Base-by-base conservation (phyloP, 1,140 invertebrate species). In the Drosophila lowei region DNA sequence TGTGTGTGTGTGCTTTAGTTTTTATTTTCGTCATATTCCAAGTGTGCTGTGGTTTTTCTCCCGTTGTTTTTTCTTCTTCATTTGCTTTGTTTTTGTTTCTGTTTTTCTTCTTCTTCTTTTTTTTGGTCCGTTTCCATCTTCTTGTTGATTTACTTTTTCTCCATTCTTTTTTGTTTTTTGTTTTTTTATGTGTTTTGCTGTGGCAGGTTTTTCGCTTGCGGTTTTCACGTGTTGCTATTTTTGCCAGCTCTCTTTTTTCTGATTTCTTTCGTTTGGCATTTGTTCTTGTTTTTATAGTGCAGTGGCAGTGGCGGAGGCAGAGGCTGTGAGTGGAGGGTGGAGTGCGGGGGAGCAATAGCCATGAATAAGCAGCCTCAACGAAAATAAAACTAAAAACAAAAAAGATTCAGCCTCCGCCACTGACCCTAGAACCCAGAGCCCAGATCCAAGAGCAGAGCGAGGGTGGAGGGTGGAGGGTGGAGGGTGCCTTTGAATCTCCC, bases 191-290 rank as follows among this genome's bases (percentile, higher is more conserved):
- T 47, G 18, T 67, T 61, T 66, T 50, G 67, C 57, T 47, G 23
- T 72, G 25, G 49, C 68, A 72, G 53, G 71, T 73, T 76, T 60
- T 76, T 67, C 59, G 34, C 11, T 72, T 73, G 78, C 63, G 70
- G 70, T 78, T 88, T 86, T 88, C 83, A 88, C 81, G 81, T 88
- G 83, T 86, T 86, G 81, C 78, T 75, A 72, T 88, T 77, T 85
- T 72, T 71, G 77, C 81, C 52, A 71, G 77, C 57, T 72, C 76
- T 76, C 56, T 72, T 46, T 28, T 28, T 47, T 59, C 34, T 4
- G 34, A 38, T 38, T 38, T 38, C 34, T 53, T 64, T 56, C 50
- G 53, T 52, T 70, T 68, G 34, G 64, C 53, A 52, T 61, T 76
- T 76, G 67, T 63, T 68, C 56, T 68, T 79, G 56, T 66, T 75